A percentile compares a stretch with the other conserved stretches of the same genome.
phyloP scores from a whole-genome alignment of 1,140 invertebrate genomes.

The Ruditapes philippinarum region DNA sequence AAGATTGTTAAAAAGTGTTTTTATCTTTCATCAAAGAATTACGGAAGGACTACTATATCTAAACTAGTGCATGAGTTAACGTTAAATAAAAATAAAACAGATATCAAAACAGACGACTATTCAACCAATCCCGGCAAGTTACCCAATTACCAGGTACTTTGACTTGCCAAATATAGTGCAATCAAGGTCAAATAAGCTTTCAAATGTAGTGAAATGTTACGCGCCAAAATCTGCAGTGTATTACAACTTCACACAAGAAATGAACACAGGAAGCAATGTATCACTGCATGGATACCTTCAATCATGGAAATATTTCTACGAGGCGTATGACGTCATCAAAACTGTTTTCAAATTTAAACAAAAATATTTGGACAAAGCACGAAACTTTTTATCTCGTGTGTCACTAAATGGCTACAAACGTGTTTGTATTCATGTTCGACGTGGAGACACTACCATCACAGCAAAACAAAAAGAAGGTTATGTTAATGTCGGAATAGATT shows the following conservation, averaged over 20 bases:
- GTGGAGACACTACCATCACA: background rate
- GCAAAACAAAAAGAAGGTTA: background rate
- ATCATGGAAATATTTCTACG: conserved; percentile 24
- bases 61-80: too few species aligned
- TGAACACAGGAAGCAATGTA: background rate
- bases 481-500: conserved; percentile 13
- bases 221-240: background rate
- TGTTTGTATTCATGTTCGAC: background rate
- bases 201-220: background rate
- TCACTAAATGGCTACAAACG: background rate
- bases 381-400: background rate
- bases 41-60: too few species aligned
- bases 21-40: too few species aligned
- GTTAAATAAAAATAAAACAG: too few species aligned
- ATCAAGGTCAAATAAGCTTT: background rate
- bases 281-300: conserved; percentile 16
- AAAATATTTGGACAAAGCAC: background rate
- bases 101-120: too few species aligned
- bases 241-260: background rate
- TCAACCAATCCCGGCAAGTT: too few species aligned
- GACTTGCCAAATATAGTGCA: background rate
- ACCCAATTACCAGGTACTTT: background rate
- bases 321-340: background rate
- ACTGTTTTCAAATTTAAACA: background rate
- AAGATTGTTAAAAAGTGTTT: too few species aligned